A percentile compares a stretch with the other conserved stretches of the same genome.
Evolutionary conservation across 2,797 vertebrate species (phyloP).

Genomic region (Pteropus rufus): DNA sequence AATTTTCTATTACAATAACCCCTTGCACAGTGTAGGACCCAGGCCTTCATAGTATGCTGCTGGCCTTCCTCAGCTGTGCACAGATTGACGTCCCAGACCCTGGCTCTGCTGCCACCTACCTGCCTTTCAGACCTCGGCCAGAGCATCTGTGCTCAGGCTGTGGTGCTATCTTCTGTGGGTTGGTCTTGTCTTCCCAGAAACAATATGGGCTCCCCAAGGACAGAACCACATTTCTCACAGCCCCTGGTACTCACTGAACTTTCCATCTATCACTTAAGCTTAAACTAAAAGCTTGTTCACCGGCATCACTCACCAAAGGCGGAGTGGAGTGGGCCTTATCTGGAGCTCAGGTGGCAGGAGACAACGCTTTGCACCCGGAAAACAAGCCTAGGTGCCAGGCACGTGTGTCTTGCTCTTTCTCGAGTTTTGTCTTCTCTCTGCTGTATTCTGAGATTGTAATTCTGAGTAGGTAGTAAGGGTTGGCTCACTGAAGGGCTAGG

Average conservation of each 20-base stretch:
- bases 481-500: not conserved
- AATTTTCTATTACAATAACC: not conserved
- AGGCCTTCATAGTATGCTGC: not conserved
- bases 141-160: not conserved
- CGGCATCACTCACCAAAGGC: not conserved
- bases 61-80: not conserved
- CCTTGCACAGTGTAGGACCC: not conserved
- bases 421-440: not conserved
- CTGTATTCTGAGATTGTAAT: not conserved
- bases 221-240: not conserved
- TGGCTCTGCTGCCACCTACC: not conserved
- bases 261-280: not conserved
- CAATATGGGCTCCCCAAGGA: not conserved
- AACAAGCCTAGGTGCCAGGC: not conserved
- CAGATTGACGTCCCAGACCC: not conserved
- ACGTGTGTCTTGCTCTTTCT: not conserved
- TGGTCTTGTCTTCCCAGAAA: not conserved
- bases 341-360: not conserved
- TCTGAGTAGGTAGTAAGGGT: not conserved
- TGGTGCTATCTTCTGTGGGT: not conserved
- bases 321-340: not conserved
- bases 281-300: not conserved
- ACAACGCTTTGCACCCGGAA: not conserved
- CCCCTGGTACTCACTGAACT: not conserved
- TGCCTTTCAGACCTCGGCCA: not conserved